These are phyloP conservation scores for Trematomus loennbergii DNA, from an alignment of 2,113 vertebrate species.

Conservation along the genomic window DNA sequence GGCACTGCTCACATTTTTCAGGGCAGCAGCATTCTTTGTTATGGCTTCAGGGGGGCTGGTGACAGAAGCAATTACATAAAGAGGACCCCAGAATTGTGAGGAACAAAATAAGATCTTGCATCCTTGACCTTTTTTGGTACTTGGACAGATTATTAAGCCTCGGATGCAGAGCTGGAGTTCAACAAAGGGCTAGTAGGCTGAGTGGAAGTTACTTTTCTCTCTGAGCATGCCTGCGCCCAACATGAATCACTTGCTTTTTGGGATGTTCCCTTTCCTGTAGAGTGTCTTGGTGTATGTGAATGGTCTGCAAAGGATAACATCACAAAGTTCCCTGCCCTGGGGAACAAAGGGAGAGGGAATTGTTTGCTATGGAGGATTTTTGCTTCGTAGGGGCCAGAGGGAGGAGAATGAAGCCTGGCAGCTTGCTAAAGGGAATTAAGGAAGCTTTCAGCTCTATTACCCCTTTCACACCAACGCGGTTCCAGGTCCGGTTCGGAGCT, in stretches of 20 bases:
- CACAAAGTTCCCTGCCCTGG: no score
- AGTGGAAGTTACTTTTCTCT: neutral
- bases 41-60: slow-evolving; percentile 55
- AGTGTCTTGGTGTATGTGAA: no score
- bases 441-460: no score
- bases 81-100: slow-evolving; percentile 39
- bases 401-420: no score
- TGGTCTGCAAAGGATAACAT: no score
- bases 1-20: slow-evolving; percentile 55
- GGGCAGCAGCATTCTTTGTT: slow-evolving; percentile 46
- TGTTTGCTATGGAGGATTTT: no score
- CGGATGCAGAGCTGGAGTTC: neutral
- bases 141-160: slow-evolving; percentile 28
- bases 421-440: no score
- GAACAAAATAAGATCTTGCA: slow-evolving; percentile 43
- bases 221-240: neutral
- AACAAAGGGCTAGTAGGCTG: neutral
- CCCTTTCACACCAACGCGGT: no score
- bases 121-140: slow-evolving; percentile 36
- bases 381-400: no score
- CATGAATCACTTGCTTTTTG: neutral
- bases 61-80: slow-evolving; percentile 69
- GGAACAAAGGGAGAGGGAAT: no score
- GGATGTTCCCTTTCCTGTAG: no score
- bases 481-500: no score